These are phyloP conservation scores for Anastrepha ludens DNA, from an alignment of 1,140 invertebrate genomes.

Conservation along the genomic window DNA sequence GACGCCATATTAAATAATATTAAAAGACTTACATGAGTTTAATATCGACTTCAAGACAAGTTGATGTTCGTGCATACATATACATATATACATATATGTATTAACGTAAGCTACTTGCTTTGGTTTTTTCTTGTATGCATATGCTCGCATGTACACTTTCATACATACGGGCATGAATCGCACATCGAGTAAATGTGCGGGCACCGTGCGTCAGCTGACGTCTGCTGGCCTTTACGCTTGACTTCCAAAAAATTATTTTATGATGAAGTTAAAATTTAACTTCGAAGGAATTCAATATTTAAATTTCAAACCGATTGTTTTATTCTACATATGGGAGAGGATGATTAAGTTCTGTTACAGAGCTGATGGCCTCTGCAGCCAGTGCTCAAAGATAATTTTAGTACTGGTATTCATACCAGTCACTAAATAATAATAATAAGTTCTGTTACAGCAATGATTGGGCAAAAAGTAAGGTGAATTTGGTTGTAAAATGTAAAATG, in stretches of 20 bases:
- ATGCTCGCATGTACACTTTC: neutral
- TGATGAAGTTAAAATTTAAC: no score
- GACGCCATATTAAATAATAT: neutral
- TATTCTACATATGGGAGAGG: no score
- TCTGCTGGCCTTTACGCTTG: neutral
- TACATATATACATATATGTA: neutral
- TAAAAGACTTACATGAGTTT: constrained; percentile 33
- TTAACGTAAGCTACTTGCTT: neutral
- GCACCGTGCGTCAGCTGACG: neutral
- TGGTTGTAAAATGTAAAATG: no score
- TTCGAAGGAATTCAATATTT: no score
- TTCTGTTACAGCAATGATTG: no score
- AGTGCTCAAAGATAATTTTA: no score
- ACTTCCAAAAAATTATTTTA: neutral
- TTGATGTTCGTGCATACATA: neutral
- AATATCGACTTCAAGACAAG: neutral
- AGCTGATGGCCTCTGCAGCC: no score
- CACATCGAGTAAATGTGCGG: neutral
- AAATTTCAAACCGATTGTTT: no score
- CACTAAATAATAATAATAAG: no score
- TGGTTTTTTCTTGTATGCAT: neutral
- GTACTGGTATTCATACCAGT: no score
- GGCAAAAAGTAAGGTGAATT: no score
- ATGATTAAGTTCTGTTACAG: no score
- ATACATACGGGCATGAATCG: neutral